Base-by-base conservation (phyloP, 2,888 invertebrate species). In the Meta bourneti region DNA sequence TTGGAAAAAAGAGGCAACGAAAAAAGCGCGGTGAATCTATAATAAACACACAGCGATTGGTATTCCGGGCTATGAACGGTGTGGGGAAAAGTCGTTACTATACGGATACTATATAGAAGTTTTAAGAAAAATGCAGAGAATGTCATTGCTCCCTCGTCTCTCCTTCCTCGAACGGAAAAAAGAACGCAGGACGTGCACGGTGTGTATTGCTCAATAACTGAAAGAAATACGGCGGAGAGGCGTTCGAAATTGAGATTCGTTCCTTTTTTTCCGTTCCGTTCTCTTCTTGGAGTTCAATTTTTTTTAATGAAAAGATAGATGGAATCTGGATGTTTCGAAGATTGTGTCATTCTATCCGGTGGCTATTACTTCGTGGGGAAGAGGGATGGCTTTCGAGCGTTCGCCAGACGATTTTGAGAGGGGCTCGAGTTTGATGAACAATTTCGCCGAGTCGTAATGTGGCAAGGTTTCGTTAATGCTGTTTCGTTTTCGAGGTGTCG, bases 161-260 rank as follows among this genome's bases (percentile, higher is more conserved):
- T 19, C 80, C n/a, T 54, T 1, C 51, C 16, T 83, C 77, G 13
- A 20, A 52, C 19, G 52, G n/a, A 52, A 87, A 79, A 87, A 87
- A 87, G 79, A 87, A 79, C 54, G 87, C 72, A 52, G 79, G 80
- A 87, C 87, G 87, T 87, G 87, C 78, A 34, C 79, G 13, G 79
- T 61, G 87, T 87, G 87, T 87, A 80, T 87, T 87, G 79, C 87
- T 80, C 79, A 80, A 80, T 87, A 87, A 80, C 79, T 72, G 79
- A 71, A 79, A 87, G 87, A 87, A 87, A 72, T 80, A 71, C 72
- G 51, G 5, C 49, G 70, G 71, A 51, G 80, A 79, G 71, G 72
- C 72, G 54, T 79, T 87, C 80, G 72, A 87, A 87, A 80, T 80
- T 79, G 87, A 52, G 79, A 80, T 52, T 87, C 34, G 34, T 34